Evolutionary conservation across 92 coral and sea anemone species (phyloP).

Genomic region (Hydrozoanthus gracilis): DNA sequence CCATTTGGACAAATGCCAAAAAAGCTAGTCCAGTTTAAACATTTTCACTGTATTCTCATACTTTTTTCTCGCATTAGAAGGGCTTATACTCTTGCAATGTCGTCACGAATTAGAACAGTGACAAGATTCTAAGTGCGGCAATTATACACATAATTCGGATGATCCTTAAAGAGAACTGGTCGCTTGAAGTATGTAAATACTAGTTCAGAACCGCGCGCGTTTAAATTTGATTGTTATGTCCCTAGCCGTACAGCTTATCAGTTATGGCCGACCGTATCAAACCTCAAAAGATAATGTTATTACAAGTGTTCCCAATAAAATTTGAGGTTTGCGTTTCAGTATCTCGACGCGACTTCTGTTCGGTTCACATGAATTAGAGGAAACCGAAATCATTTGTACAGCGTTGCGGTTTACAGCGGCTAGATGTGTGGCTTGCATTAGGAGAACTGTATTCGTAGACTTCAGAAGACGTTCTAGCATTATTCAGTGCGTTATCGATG

Average conservation of each 20-base stretch:
- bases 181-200: too few relatives aligned
- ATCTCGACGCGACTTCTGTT: not conserved
- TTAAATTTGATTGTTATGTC: too few relatives aligned
- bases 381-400: not conserved
- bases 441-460: not conserved
- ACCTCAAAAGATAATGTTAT: slow-evolving; percentile 3
- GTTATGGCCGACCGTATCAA: not conserved
- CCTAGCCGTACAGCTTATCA: not conserved
- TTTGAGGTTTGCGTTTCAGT: not conserved
- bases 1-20: too few relatives aligned
- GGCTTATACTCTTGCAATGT: too few relatives aligned
- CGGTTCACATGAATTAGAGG: not conserved
- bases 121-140: too few relatives aligned
- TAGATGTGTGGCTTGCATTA: not conserved
- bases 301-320: slow-evolving; percentile 18
- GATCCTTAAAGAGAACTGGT: too few relatives aligned
- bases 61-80: too few relatives aligned
- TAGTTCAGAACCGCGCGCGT: too few relatives aligned
- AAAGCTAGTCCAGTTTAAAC: too few relatives aligned
- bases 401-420: not conserved
- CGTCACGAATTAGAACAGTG: too few relatives aligned
- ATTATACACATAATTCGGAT: too few relatives aligned
- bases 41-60: too few relatives aligned
- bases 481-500: slow-evolving; percentile 10
- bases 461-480: not conserved